Evolutionary conservation across 2,797 vertebrate genomes (phyloP), one percentile per base, ranked within the genome.

Genomic region (Gallinago solitaria): DNA sequence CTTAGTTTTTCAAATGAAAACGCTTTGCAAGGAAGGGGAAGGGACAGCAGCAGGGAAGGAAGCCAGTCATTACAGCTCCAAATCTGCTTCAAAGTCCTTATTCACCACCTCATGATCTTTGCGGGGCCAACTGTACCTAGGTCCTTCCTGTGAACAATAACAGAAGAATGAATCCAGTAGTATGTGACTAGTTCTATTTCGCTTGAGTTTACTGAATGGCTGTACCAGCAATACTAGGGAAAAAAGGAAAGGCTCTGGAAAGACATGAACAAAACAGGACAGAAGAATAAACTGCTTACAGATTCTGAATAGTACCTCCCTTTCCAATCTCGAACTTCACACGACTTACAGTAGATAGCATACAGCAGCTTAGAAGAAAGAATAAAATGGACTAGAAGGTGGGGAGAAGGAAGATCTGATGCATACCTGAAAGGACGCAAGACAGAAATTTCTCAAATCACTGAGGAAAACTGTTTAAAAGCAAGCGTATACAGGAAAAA

Each of bases 11-110:
- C 86, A 93, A 96, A 97, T 90, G 92, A 93, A 96, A 96, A 90
- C 0, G 43, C 83, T 89, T 85, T 93, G 89, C 83, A 92, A 95
- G 95, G 96, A 96, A 97, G 64, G 88, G 96, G 95, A 96, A 96
- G 95, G 96, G 92, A 97, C 92, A 96, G 89, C 90, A 96, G 74
- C 71, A 94, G 93, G 96, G 92, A 96, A 97, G 95, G 94, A 97
- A 96, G 70, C 86, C 74, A 95, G 93, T 68, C 92, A 96, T 92
- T 96, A 90, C 43, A 77, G 64, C 64, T 87, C 81, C 83, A 84
- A 87, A 83, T 69, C 54, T 84, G 93, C 92, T 93, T 94, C 81
- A 86, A 89, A 95, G 93, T 70, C 70, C 74, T 93, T 80, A 87
- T 74, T 95, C 56, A 91, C 56, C 80, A 95, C 32, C 71, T 95